Conservation (phyloP, 2,797 vertebrate species). For the Sebastes reedi region DNA sequence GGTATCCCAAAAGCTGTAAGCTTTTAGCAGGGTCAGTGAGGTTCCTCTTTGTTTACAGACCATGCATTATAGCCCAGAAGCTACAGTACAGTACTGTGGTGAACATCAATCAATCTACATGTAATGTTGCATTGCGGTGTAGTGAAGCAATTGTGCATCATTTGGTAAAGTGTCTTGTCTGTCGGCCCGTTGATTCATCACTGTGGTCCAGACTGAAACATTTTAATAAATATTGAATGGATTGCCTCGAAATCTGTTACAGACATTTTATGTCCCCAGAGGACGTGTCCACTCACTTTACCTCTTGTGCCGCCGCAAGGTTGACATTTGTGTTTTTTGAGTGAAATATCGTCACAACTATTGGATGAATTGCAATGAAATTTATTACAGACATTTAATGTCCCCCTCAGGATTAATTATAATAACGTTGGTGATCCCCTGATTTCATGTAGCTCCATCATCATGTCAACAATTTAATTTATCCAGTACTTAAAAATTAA, state of each 20-base stretch:
- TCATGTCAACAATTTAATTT: background rate
- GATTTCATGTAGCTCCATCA: background rate
- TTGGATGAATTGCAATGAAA: too few species aligned
- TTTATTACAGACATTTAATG: background rate
- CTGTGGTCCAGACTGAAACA: background rate
- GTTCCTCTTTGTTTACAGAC: slow-evolving; percentile 3
- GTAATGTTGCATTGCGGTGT: background rate
- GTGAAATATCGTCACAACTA: too few species aligned
- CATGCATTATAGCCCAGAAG: background rate
- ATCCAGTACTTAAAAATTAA: background rate
- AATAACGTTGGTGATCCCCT: background rate
- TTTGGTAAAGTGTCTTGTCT: background rate
- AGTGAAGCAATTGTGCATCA: background rate
- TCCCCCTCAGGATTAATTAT: background rate
- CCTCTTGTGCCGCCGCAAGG: too few species aligned
- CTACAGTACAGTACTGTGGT: background rate
- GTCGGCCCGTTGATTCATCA: background rate
- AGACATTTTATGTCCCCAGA: background rate
- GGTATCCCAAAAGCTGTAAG: slow-evolving; percentile 6
- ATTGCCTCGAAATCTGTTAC: background rate
- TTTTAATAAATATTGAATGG: background rate
- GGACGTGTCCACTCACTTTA: too few species aligned
- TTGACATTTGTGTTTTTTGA: too few species aligned
- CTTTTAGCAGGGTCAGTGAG: slow-evolving; percentile 2
- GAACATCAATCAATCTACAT: background rate